phyloP scores from a whole-genome alignment of 2,113 vertebrate genomes.

The Microtus richardsoni region DNA sequence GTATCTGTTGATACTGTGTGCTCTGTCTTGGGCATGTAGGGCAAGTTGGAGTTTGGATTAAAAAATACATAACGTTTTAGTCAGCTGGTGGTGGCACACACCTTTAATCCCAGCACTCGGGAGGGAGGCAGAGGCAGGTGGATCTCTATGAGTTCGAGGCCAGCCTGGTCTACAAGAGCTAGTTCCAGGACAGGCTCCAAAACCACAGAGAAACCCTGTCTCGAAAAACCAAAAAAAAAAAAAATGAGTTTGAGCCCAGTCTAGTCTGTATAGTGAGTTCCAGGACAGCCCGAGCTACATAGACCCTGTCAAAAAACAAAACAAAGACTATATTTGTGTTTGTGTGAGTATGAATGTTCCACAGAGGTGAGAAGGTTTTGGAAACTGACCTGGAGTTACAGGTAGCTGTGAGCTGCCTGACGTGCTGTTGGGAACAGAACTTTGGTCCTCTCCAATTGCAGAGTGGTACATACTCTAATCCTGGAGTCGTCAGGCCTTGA shows the following conservation, averaged over 20 bases:
- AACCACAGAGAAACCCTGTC: background rate
- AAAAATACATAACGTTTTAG: background rate
- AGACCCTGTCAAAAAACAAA: background rate
- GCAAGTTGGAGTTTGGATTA: background rate
- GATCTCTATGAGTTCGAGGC: background rate
- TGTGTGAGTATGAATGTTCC: background rate
- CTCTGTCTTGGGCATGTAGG: background rate
- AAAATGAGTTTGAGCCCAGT: background rate
- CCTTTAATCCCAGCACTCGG: background rate
- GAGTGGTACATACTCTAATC: background rate
- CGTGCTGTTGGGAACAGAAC: background rate
- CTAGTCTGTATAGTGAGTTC: background rate
- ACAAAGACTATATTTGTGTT: background rate
- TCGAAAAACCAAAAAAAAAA: background rate
- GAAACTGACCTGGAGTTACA: background rate
- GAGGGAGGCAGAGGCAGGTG: background rate
- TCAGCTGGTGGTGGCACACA: accelerated
- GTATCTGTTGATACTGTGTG: background rate
- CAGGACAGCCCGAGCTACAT: background rate
- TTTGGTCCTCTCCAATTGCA: background rate
- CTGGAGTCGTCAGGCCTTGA: background rate
- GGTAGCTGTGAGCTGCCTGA: background rate
- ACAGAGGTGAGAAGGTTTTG: background rate
- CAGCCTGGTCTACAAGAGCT: background rate
- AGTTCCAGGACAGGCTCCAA: background rate